Evolutionary conservation across 2,113 vertebrate genomes (phyloP).

Genomic region (Myiozetetes cayanensis): DNA sequence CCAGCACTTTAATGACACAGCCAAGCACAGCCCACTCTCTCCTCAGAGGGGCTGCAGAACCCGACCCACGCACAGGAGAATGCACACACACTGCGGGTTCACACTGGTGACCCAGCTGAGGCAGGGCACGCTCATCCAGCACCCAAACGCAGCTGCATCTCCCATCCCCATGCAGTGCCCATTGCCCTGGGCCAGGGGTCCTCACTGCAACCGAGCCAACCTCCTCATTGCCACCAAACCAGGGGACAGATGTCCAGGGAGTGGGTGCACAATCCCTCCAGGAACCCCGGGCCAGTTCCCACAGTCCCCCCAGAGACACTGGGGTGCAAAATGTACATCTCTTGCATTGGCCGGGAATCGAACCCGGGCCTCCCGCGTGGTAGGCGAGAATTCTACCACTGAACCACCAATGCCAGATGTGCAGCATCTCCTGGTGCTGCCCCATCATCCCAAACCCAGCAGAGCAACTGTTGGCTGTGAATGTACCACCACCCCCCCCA

Average conservation of each 20-base stretch:
- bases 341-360: background rate
- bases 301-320: background rate
- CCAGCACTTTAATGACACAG: background rate
- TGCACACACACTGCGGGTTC: fast-evolving
- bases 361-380: slow-evolving; percentile 41
- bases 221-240: background rate
- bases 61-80: fast-evolving
- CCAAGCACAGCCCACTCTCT: fast-evolving
- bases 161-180: fast-evolving
- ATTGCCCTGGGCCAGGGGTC: too few species aligned
- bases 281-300: too few species aligned
- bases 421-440: fast-evolving
- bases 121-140: background rate
- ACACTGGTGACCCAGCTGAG: fast-evolving
- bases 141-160: background rate
- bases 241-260: too few species aligned
- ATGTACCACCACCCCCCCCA: too few species aligned
- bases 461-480: fast-evolving
- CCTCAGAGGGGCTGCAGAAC: background rate
- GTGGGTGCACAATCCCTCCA: background rate
- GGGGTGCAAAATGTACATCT: fast-evolving
- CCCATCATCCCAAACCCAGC: fast-evolving
- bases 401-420: slow-evolving; percentile 29
- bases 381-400: slow-evolving; percentile 48
- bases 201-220: background rate